Base-by-base conservation (phyloP, 2,888 invertebrate genomes). In the Melikaiella ostensackeni region DNA sequence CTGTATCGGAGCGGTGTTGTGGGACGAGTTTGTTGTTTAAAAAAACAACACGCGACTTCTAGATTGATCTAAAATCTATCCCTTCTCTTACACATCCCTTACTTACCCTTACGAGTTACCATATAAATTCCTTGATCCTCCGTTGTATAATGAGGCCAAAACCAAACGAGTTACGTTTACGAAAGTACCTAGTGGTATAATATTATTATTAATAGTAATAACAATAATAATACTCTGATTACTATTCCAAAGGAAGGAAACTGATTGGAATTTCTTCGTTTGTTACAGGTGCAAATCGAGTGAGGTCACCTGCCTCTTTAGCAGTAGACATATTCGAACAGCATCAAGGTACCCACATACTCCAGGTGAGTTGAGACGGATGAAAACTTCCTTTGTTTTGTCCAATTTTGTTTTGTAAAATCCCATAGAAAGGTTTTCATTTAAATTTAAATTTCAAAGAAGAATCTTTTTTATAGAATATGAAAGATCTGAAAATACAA, bases 321-420 rank as follows among this genome's bases (percentile, higher is more conserved):
- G 96, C 97, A 81, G 94, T 97, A 93, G 97, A 98, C 88, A 94
- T 97, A 90, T 98, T 98, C 92, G 98, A 98, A 92, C 97, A 97
- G 91, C 98, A 98, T 92, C 98, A 98, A 93, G 98, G 98, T 91
- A 98, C 98, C 83, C 98, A 99, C 92, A 98, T 99, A 92, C 94
- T 98, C 85, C 98, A 98, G 96, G 98, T 98, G 93, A 92, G 82
- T 80, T 16, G 2, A n/a, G 21, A 63, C 9, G 46, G 13, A 75
- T 59, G n/a, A 61, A 24, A 75, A 24, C 13, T 66, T 46, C 21
- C 35, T 16, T 42, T 76, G 9, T 50, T 46, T 24, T 38, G 46
- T 38, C 11, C 11, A 76, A 16, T 63, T 16, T 33, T n/a, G 35
- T 33, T 55, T 57, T 75, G 3, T 57, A 77, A 9, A 75, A 42